These are phyloP conservation scores for Holocentrus rufus DNA, from an alignment of 2,797 vertebrate species.

Conservation along the genomic window DNA sequence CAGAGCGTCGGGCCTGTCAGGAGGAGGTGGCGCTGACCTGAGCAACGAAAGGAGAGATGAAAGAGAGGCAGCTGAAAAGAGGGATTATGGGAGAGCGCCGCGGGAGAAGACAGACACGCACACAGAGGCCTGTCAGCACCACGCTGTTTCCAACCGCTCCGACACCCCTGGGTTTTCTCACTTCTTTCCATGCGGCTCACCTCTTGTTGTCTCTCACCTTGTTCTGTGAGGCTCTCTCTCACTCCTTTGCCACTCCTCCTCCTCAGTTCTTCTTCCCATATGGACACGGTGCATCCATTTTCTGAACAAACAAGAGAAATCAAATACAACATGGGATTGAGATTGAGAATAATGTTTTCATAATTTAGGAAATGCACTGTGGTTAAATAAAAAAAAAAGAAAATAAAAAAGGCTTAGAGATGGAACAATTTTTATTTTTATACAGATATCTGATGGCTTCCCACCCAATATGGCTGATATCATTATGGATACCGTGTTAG, in stretches of 20 bases:
- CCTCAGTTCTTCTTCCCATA: not conserved
- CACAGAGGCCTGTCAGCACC: slow-evolving; percentile 48
- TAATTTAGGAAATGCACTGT: not conserved
- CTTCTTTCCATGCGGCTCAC: slow-evolving; percentile 31
- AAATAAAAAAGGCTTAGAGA: no score
- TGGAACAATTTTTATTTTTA: no score
- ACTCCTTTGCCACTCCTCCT: not conserved
- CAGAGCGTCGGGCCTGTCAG: slow-evolving; percentile 39
- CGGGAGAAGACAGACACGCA: slow-evolving; percentile 41
- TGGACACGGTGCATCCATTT: no score
- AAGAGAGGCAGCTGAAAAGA: slow-evolving; percentile 44
- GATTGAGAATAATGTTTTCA: not conserved
- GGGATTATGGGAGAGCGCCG: slow-evolving; percentile 45
- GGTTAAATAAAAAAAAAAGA: no score
- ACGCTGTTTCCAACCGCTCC: slow-evolving; percentile 40
- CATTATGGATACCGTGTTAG: no score
- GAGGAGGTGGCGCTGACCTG: slow-evolving; percentile 52
- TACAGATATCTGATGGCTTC: no score
- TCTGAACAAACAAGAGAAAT: not conserved
- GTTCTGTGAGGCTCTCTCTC: not conserved
- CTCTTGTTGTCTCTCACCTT: not conserved
- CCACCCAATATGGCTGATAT: no score
- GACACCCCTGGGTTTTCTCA: slow-evolving; percentile 6
- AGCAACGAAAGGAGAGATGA: slow-evolving; percentile 62
- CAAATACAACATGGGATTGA: no score